Evolutionary conservation across 92 coral and sea anemone species (phyloP).

Genomic region (Heteractis magnifica): DNA sequence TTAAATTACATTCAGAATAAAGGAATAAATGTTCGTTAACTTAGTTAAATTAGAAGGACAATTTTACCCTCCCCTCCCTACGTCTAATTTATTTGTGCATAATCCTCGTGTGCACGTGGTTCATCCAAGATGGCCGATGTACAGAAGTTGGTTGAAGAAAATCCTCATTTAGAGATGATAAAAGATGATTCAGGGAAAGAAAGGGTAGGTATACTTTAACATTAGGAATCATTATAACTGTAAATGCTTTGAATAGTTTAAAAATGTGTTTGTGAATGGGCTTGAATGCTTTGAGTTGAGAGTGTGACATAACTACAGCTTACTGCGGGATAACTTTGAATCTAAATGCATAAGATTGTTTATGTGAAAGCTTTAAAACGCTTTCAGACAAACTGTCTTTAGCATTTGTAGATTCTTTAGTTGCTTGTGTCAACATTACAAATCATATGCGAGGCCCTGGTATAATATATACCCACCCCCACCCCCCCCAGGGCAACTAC

Average conservation of each 20-base stretch:
- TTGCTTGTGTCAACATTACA: too few species aligned
- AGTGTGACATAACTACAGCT: not conserved
- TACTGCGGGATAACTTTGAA: not conserved
- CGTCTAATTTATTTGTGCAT: not conserved
- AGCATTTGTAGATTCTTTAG: too few species aligned
- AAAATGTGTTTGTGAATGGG: not conserved
- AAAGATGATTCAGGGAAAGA: constrained; percentile 53
- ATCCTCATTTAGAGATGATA: constrained; percentile 69
- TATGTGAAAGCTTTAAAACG: not conserved
- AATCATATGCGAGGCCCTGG: too few species aligned
- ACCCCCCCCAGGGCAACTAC: not conserved
- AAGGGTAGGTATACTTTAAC: constrained; percentile 47
- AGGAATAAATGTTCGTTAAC: not conserved
- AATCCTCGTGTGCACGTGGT: not conserved
- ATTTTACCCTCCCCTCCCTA: constrained; percentile 27
- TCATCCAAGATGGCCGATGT: constrained; percentile 63
- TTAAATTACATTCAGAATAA: not conserved
- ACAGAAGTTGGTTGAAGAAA: constrained; percentile 56
- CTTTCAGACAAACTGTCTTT: too few species aligned
- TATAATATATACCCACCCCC: too few species aligned
- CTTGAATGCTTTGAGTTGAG: not conserved
- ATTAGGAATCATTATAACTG: not conserved
- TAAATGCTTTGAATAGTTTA: not conserved
- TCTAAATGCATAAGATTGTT: not conserved
- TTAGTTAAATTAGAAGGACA: too few species aligned